Percentiles rank a stretch among this genome's conserved stretches.
Conservation (phyloP, 2,888 invertebrate species). For the Tetranychus truncatus region DNA sequence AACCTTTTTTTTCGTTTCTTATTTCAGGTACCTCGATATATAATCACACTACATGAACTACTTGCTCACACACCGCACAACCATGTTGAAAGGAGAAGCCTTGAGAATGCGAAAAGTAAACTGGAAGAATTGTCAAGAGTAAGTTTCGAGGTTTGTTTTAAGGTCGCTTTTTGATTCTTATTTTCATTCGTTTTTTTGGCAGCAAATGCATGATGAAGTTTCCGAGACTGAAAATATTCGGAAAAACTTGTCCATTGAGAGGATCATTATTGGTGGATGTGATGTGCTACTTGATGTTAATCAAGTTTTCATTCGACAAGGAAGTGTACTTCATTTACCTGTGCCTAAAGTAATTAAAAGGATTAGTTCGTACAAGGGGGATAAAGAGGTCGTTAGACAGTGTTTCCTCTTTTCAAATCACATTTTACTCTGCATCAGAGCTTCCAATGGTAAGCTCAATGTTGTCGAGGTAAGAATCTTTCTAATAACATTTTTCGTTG, state of each 20-base stretch:
- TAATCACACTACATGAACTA: constrained; percentile 71
- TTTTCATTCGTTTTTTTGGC: constrained; percentile 34
- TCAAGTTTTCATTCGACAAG: constrained; percentile 75
- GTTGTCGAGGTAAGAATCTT: constrained; percentile 42
- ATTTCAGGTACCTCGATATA: constrained; percentile 66
- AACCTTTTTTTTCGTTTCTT: not conserved
- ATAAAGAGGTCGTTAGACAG: constrained; percentile 54
- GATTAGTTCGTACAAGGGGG: constrained; percentile 33
- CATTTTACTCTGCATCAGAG: constrained; percentile 58
- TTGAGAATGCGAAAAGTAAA: constrained; percentile 63
- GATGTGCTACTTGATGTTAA: constrained; percentile 78
- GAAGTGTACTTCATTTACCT: constrained; percentile 22
- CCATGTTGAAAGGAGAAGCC: constrained; percentile 71
- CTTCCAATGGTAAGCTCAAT: constrained; percentile 66
- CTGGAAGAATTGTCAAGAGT: constrained; percentile 51
- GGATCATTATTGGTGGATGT: constrained; percentile 84
- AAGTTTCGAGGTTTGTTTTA: constrained; percentile 21
- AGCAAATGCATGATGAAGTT: constrained; percentile 70
- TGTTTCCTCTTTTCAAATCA: constrained; percentile 81
- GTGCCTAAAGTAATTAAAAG: constrained; percentile 23
- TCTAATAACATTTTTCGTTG: not conserved
- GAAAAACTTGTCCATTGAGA: constrained; percentile 72
- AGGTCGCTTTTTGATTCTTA: not conserved
- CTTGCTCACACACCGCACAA: constrained; percentile 81
- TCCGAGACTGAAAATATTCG: constrained; percentile 79